Base-by-base conservation (phyloP, 2,113 vertebrate species). In the Oreochromis spilurus region DNA sequence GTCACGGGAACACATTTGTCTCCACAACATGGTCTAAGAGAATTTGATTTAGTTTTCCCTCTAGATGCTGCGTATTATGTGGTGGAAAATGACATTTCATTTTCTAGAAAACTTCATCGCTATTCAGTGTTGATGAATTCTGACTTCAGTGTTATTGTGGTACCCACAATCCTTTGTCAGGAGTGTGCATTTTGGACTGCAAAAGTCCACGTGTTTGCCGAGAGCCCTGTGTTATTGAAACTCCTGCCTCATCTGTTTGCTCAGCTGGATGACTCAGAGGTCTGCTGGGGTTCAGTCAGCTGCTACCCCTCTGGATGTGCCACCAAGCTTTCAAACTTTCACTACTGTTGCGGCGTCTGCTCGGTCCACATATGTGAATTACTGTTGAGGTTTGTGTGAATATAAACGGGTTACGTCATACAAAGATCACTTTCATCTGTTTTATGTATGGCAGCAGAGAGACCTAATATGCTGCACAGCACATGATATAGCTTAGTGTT, bases 181-280 rank as follows among this genome's bases (percentile, higher is more conserved):
- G 62, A 38, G 38, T 79, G 77, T 43, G 43, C 65, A 81, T 90
- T 89, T 70, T 81, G 57, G 60, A 38, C 38, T 19, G 82, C 84
- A 57, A 88, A 84, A 88, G 72, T 79, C 50, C 21, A 14, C 36
- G 55, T 92, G 88, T 90, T 90, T 79, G 75, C 62, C 78, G 72
- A 87, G 88, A 83, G 72, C 84, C 86, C 85, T 84, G 67, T 43
- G 14, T 89, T 88, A 90, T 85, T 91, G 79, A 84, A 87, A 31
- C 58, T 82, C 21, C 79, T 82, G 83, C 57, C 50, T 86, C 65
- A 65, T 77, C 67, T 93, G 85, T 93, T 94, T 94, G 88, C 92
- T 89, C 92, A 95, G 95, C 90, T 95, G 93, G 87, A 91, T 88
- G 84, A 88, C 86, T 91, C 85, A 17, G 36, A 26, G 52, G 87